Evolutionary conservation across 2,113 vertebrate species (phyloP), one percentile per base, ranked within the genome.

Genomic region (Scytalopus superciliaris): DNA sequence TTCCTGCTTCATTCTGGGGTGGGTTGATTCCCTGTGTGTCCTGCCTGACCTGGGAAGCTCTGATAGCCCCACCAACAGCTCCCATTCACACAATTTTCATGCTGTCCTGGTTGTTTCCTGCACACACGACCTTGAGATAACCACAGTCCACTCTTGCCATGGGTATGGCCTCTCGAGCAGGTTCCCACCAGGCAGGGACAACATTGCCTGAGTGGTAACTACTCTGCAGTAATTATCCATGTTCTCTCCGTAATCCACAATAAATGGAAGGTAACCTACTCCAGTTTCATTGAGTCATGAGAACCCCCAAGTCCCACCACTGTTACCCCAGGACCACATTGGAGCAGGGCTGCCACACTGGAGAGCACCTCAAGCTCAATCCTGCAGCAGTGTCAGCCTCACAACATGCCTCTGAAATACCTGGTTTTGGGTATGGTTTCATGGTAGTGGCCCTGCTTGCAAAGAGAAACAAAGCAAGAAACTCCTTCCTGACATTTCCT

Each of bases 291-390:
- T 17, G 79, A 18, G 23, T 12, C 19, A 4, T 10, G 16, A 67
- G 12, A 50, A 42, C 3, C 3, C 15, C 8, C 25, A 62, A 1
- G 10, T 45, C 14, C 63, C 59, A 55, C 4, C 4, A 0, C 12
- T 6, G 1, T 69, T 66, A 33, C 16, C 12, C 12, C 0, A 0
- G 23, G 35, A 42, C 8, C 3, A 3, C 25, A 22, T 14, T 14
- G 37, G 22, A 19, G 12, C 23, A 67, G 52, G 47, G 68, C 31
- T 92, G 28, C 64, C 64, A 56, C 33, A 4, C 7, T 25, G 45
- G 49, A 33, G 28, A 86, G 4, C 10, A 18, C 10, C 30, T 50
- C 0, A 0, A 84, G 18, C 49, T 84, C 59, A 52, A 3, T 44
- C 31, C 59, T 80, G 30, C 6, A 60, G 3, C 44, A 37, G 12